Evolutionary conservation across 2,113 vertebrate species (phyloP).

Genomic region (Gopherus flavomarginatus): DNA sequence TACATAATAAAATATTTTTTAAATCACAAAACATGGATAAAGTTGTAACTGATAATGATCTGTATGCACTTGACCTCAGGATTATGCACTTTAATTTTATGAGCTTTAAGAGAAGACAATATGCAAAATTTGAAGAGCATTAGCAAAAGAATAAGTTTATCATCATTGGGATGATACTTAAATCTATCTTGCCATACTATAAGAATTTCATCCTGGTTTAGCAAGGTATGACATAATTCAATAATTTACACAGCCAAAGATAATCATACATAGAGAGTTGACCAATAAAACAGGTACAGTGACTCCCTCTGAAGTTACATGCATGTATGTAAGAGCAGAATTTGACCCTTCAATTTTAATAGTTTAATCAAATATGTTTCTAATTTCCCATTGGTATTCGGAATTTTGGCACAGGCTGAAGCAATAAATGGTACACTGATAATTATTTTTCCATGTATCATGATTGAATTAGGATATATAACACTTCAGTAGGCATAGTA

Average conservation of each 20-base stretch:
- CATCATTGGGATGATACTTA: background rate
- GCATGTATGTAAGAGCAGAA: background rate
- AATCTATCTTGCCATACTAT: background rate
- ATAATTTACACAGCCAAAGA: conserved; percentile 54
- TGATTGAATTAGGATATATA: conserved; percentile 43
- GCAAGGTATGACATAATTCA: background rate
- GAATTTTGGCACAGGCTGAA: conserved; percentile 61
- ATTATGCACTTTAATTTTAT: background rate
- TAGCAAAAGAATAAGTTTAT: background rate
- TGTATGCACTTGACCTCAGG: fast-evolving
- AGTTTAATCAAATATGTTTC: conserved; percentile 65
- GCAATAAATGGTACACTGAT: conserved; percentile 27
- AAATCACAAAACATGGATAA: background rate
- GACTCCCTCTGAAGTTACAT: background rate
- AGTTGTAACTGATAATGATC: background rate
- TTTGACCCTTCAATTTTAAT: conserved; percentile 46
- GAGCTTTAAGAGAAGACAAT: background rate
- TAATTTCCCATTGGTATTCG: conserved; percentile 50
- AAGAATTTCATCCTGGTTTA: background rate
- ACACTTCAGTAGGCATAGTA: conserved; percentile 17
- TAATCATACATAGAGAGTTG: conserved; percentile 30
- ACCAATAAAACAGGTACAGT: conserved; percentile 31
- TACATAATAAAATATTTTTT: background rate
- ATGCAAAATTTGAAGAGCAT: background rate
- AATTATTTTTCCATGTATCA: conserved; percentile 39